These are phyloP conservation scores for Natator depressus DNA, from an alignment of 2,113 vertebrate genomes.

Conservation along the genomic window DNA sequence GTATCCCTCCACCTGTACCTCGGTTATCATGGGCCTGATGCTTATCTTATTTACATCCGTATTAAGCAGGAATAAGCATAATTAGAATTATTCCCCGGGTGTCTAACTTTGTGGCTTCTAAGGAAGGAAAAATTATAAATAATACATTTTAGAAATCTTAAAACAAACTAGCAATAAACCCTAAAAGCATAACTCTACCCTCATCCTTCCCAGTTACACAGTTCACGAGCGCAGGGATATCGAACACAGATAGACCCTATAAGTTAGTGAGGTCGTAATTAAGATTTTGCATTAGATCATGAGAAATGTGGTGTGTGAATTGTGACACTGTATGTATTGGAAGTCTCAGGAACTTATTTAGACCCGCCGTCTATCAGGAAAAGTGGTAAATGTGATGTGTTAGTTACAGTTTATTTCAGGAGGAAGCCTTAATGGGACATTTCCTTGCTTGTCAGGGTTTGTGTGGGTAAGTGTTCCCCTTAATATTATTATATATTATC, in stretches of 20 bases:
- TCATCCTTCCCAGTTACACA: too few species aligned
- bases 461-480: background rate
- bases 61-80: too few species aligned
- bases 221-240: too few species aligned
- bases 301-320: too few species aligned
- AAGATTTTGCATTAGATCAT: too few species aligned
- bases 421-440: background rate
- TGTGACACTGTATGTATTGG: background rate
- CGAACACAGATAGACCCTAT: too few species aligned
- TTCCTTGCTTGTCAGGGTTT: background rate
- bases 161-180: too few species aligned
- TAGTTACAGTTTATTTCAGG: background rate
- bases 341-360: background rate
- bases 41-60: too few species aligned
- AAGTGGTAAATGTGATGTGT: background rate
- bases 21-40: background rate
- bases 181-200: too few species aligned
- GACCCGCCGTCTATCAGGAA: background rate
- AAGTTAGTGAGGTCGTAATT: too few species aligned
- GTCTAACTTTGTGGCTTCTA: background rate
- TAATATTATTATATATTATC: background rate
- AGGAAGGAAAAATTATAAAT: background rate
- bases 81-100: accelerated
- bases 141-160: too few species aligned
- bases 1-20: accelerated